These are phyloP conservation scores for Iphiclides podalirius DNA, from an alignment of 2,888 invertebrate genomes.

Conservation along the genomic window DNA sequence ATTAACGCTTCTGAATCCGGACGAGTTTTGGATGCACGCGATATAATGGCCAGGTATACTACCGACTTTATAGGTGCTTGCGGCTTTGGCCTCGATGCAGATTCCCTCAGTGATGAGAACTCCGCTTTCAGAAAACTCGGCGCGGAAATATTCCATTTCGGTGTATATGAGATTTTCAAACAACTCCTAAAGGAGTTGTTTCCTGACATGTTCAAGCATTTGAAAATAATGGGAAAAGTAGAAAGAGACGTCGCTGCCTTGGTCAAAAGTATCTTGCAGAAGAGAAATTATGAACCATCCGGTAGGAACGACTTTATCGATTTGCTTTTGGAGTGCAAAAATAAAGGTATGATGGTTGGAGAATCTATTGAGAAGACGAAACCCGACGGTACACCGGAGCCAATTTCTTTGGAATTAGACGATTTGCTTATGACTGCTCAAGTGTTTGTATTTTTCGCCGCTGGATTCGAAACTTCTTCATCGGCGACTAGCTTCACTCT, in stretches of 20 bases:
- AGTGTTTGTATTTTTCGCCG: no score
- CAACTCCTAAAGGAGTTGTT: slow-evolving; percentile 41
- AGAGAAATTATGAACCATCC: slow-evolving; percentile 25
- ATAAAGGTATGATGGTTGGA: slow-evolving; percentile 26
- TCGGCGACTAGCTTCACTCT: slow-evolving; percentile 31
- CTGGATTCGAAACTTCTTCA: no score
- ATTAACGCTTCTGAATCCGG: slow-evolving; percentile 34
- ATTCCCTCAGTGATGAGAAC: slow-evolving; percentile 28
- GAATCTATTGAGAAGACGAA: slow-evolving; percentile 26
- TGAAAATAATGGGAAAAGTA: slow-evolving; percentile 37
- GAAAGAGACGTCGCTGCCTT: slow-evolving; percentile 42
- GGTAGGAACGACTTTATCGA: slow-evolving; percentile 28
- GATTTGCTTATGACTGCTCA: slow-evolving; percentile 30
- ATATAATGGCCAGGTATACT: slow-evolving; percentile 32
- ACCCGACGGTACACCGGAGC: slow-evolving; percentile 23
- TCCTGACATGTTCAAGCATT: slow-evolving; percentile 40
- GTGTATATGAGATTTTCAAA: slow-evolving; percentile 3
- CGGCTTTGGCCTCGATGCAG: slow-evolving; percentile 31
- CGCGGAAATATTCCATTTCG: slow-evolving; percentile 25
- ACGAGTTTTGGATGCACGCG: slow-evolving; percentile 37
- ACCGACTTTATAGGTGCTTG: no score
- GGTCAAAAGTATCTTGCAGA: slow-evolving; percentile 23
- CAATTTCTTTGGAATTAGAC: slow-evolving; percentile 23
- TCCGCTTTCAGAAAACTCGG: slow-evolving; percentile 31
- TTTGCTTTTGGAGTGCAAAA: slow-evolving; percentile 25